Conservation (phyloP, 2,888 invertebrate genomes). For the Apamea anceps region DNA sequence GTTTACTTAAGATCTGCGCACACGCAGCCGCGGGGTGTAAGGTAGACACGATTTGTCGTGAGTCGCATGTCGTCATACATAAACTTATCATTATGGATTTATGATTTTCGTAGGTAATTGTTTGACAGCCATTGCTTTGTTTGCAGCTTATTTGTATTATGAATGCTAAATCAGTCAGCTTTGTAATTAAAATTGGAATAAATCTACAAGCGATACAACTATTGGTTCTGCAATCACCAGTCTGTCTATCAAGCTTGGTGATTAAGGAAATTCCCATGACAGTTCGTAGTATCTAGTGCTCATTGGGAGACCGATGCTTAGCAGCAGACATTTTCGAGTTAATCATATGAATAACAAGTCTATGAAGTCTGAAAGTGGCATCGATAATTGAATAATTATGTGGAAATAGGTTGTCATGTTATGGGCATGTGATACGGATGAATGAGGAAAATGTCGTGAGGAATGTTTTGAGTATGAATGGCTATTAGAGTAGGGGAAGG, state of each 20-base stretch:
- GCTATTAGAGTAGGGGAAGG: no score
- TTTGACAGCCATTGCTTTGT: slow-evolving; percentile 32
- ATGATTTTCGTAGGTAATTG: slow-evolving; percentile 45
- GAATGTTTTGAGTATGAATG: no score
- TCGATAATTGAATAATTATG: no score
- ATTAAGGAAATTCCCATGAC: background rate
- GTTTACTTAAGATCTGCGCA: slow-evolving; percentile 32
- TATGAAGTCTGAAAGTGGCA: no score
- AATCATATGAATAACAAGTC: no score
- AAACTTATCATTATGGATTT: slow-evolving; percentile 45
- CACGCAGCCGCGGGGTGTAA: slow-evolving; percentile 39
- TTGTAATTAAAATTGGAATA: slow-evolving; percentile 14
- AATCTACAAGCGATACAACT: background rate
- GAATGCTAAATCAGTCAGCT: slow-evolving; percentile 8
- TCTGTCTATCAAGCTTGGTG: background rate
- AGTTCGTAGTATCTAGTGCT: background rate
- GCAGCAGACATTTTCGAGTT: background rate
- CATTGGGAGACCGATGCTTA: background rate
- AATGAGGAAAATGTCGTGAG: no score
- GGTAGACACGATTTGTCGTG: slow-evolving; percentile 54
- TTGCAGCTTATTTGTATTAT: slow-evolving; percentile 23
- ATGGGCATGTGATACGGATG: no score
- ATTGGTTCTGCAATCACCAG: background rate
- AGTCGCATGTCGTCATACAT: slow-evolving; percentile 47
- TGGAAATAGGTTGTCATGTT: no score